phyloP scores from a whole-genome alignment of 2,113 vertebrate species.

The Aphyosemion australe region DNA sequence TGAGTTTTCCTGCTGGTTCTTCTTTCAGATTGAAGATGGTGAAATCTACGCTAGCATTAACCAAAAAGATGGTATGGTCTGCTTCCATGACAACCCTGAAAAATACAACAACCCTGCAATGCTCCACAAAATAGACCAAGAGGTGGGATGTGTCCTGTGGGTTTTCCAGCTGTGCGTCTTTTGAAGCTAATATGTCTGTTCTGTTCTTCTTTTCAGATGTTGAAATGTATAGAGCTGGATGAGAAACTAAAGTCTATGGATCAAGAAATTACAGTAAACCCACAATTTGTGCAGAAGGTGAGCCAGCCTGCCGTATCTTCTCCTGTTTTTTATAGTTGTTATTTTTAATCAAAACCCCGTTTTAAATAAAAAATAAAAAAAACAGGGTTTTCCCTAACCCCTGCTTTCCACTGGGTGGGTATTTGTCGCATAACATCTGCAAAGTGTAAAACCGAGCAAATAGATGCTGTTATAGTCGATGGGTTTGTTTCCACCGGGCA shows the following conservation, averaged over 20 bases:
- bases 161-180: not conserved
- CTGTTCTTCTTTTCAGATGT: conserved; percentile 83
- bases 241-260: conserved; percentile 99
- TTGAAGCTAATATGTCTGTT: accelerated
- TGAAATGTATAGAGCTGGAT: conserved; percentile 99
- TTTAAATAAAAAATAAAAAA: no score
- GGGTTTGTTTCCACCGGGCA: no score
- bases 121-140: conserved; percentile 99
- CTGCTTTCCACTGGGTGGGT: no score
- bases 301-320: not conserved
- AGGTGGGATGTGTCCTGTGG: conserved; percentile 75
- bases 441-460: no score
- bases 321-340: no score
- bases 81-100: conserved; percentile 99
- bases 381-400: no score
- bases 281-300: conserved; percentile 99
- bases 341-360: no score
- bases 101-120: conserved; percentile 99
- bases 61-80: conserved; percentile 99
- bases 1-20: not conserved
- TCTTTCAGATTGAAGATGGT: conserved; percentile 93
- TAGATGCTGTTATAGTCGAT: no score
- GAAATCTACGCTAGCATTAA: conserved; percentile 99
- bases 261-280: conserved; percentile 99
- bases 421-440: no score